phyloP scores from a whole-genome alignment of 2,113 vertebrate species.

The Stegastes partitus region DNA sequence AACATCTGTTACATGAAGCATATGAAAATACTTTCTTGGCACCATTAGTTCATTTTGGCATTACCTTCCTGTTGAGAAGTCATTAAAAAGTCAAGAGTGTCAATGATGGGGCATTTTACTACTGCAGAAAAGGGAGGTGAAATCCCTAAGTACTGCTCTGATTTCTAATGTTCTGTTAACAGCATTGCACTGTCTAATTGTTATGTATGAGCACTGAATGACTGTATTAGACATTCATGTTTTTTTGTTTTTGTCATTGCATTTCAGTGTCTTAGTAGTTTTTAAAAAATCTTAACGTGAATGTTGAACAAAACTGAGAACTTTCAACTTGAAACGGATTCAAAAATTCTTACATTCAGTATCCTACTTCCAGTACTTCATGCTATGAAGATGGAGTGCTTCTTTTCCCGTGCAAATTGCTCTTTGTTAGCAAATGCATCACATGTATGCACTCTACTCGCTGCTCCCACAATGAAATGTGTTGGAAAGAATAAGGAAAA shows the following conservation, averaged over 20 bases:
- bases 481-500: slow-evolving; percentile 12
- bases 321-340: too few species aligned
- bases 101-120: not conserved
- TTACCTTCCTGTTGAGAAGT: not conserved
- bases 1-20: slow-evolving; percentile 25
- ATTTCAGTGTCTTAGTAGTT: too few species aligned
- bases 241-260: too few species aligned
- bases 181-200: not conserved
- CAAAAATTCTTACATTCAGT: too few species aligned
- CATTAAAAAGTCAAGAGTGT: slow-evolving; percentile 37
- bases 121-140: too few species aligned
- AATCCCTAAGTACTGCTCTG: not conserved
- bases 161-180: not conserved
- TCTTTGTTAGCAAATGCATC: not conserved
- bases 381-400: too few species aligned
- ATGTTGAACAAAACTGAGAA: too few species aligned
- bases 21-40: slow-evolving; percentile 22
- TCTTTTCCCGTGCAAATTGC: not conserved
- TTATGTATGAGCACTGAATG: not conserved
- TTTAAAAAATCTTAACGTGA: too few species aligned
- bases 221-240: too few species aligned
- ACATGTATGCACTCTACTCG: not conserved
- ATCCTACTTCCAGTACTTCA: too few species aligned
- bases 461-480: not conserved
- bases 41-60: not conserved